Base-by-base conservation (phyloP, 2,797 vertebrate genomes). In the Sebastes alutus region DNA sequence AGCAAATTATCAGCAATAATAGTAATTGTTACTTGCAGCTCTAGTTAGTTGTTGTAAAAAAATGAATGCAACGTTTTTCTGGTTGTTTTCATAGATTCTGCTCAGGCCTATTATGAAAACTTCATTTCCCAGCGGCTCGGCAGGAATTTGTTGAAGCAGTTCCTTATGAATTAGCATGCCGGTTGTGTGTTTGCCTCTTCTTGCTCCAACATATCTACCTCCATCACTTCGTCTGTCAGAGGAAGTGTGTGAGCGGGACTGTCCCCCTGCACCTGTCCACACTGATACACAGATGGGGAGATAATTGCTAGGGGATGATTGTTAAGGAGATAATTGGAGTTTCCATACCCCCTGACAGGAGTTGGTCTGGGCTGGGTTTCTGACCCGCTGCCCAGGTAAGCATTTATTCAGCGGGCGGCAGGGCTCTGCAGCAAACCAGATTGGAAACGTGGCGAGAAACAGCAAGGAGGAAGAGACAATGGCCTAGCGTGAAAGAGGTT, bases 311-410 rank as follows among this genome's bases (percentile, higher is more conserved):
- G 78, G 91, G 92, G 89, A 90, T 81, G 84, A 93, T 89, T 88
- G 88, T 88, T 89, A 93, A 93, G 90, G 81, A 85, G 90, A 92
- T 93, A 94, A 94, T 95, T 93, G 90, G 88, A 90, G 86, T 90
- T 92, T 91, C 84, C 75, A 35, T 85, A 84, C 90, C 86, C 88
- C 92, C 87, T 83, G 88, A 90, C 88, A 89, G 89, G 88, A 87
- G 80, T 30, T 85, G 87, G 87, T 92, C 87, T 82, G 88, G 83
- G 82, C 89, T 78, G 56, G 81, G 85, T 84, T 83, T 92, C 89
- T 94, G 89, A 94, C 93, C 94, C 22, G 38, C 68, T 93, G 91
- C 89, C 93, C 89, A 89, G 93, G 94, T 94, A 93, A 94, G 92
- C 87, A 70, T 93, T 94, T 93, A 89, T 93, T 87, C 87, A 88